A percentile compares a stretch with the other conserved stretches of the same genome.
Evolutionary conservation across 1,140 invertebrate species (phyloP).

Genomic region (Vanessa atalanta): DNA sequence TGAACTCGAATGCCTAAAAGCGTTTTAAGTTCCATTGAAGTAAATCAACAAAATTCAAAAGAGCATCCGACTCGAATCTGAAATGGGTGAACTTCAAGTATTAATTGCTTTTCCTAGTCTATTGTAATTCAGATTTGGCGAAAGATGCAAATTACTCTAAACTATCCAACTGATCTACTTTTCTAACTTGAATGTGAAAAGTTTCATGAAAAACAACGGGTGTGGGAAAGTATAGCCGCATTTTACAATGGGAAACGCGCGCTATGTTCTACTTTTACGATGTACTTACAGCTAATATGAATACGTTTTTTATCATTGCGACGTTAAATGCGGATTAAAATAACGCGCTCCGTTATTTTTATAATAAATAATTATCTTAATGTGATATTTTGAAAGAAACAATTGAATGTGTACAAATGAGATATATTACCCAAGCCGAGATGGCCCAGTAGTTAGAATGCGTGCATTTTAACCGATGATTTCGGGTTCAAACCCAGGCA

Average conservation of each 20-base stretch:
- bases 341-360: constrained; percentile 2
- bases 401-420: no score
- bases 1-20: constrained; percentile 38
- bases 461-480: no score
- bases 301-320: constrained; percentile 6
- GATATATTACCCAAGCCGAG: no score
- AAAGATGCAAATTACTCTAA: constrained; percentile 76
- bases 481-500: no score
- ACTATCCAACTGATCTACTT: constrained; percentile 70
- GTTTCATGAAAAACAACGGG: constrained; percentile 62
- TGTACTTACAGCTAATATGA: constrained; percentile 14
- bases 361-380: background rate
- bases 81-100: constrained; percentile 74
- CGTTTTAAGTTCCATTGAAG: constrained; percentile 42
- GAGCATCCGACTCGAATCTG: constrained; percentile 72
- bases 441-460: no score
- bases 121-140: constrained; percentile 75
- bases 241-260: constrained; percentile 16
- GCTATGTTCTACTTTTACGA: constrained; percentile 26
- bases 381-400: no score
- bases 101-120: constrained; percentile 77
- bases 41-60: constrained; percentile 64
- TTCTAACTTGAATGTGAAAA: constrained; percentile 71
- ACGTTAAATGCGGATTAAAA: constrained; percentile 10
- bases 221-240: constrained; percentile 44